phyloP scores from a whole-genome alignment of 2,888 invertebrate species.

The Rambutsinella grinnellia region DNA sequence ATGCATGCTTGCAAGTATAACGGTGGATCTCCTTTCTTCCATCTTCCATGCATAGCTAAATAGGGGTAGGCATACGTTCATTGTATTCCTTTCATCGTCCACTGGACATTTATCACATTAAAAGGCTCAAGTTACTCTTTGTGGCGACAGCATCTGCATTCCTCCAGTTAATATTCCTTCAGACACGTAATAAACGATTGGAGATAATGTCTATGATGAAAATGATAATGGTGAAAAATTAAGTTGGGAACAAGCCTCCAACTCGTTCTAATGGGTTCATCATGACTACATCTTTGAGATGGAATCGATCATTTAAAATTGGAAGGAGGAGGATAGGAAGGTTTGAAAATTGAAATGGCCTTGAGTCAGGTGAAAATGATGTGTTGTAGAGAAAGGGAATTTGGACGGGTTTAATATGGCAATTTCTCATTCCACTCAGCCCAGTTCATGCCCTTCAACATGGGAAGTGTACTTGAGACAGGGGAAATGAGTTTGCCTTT shows the following conservation, averaged over 20 bases:
- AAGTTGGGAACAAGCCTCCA: background rate
- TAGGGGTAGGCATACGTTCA: background rate
- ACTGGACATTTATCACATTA: background rate
- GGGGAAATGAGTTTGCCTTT: background rate
- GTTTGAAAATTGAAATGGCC: too few species aligned
- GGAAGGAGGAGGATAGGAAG: too few species aligned
- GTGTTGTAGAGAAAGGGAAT: too few species aligned
- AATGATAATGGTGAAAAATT: background rate
- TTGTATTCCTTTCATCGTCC: background rate
- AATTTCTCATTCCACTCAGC: too few species aligned
- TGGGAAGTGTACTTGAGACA: background rate
- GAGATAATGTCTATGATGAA: background rate
- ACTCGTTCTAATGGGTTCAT: background rate
- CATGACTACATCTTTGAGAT: background rate
- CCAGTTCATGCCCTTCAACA: too few species aligned
- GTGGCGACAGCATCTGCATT: background rate
- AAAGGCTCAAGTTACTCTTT: background rate
- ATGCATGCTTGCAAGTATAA: slow-evolving; percentile 29
- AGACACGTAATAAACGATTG: background rate
- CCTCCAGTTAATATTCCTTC: background rate
- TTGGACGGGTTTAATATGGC: too few species aligned
- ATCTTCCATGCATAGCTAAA: background rate
- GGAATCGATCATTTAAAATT: background rate
- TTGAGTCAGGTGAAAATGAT: too few species aligned
- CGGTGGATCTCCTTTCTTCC: too few species aligned